Evolutionary conservation across 2,797 vertebrate genomes (phyloP), one percentile per base, ranked within the genome.

Genomic region (Coregonus ussuriensis): DNA sequence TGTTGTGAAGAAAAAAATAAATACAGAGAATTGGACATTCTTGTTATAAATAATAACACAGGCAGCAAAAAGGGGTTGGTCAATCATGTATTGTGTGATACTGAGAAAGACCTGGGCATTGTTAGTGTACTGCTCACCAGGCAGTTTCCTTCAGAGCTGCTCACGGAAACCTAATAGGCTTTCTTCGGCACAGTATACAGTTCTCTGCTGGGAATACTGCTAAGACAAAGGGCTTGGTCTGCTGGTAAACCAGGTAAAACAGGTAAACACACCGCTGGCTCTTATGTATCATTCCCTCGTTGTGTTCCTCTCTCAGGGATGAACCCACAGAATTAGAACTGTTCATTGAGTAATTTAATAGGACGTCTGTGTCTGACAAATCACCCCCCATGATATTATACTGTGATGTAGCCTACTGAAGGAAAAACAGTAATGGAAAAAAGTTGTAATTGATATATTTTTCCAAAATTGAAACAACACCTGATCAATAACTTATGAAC

Each of bases 101-200:
- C 47, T 33, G 51, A 33, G 33, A 33, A 16, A 71, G 41, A 9
- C 41, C 11, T 74, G 37, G 69, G 53, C 68, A 72, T 25, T 71
- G 63, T 73, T 56, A 53, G 25, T 63, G 63, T 74, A 37, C 41
- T 63, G 37, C 72, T 72, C 72, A 73, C 70, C 4, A 51, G 4
- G 54, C 56, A 15, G 77, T 75, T 79, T 63, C 67, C 67, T 25
- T 59, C 71, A 79, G 83, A 84, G 37, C 79, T 56, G 77, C 77
- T 77, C 59, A 33, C 82, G 77, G 81, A 84, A 75, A 85, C 85
- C 84, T 72, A 76, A 31, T 73, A 77, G 73, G 69, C 76, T 47
- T 77, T 56, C 53, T 11, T 66, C 62, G 74, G 74, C 80, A 63
- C 77, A 47, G 9, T 13, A 3, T 3, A 71, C 29, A 59, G 29